These are phyloP conservation scores for Microcaecilia unicolor DNA, from an alignment of 2,797 vertebrate species.

Conservation along the genomic window DNA sequence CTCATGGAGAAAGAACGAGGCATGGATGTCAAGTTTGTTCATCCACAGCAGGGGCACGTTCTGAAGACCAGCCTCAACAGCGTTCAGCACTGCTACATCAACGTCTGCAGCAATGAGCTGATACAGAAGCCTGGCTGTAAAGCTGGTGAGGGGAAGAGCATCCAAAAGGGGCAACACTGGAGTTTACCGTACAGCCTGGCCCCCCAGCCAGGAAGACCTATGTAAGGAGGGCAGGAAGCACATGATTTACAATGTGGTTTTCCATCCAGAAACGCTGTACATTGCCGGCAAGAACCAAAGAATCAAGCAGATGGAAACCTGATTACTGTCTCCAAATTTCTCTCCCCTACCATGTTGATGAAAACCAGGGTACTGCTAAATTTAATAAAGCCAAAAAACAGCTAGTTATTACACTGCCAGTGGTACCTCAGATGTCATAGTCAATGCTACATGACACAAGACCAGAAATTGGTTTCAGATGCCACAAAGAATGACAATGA, in stretches of 20 bases:
- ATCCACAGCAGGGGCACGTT: too few species aligned
- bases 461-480: too few species aligned
- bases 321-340: too few species aligned
- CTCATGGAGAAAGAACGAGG: constrained; percentile 78
- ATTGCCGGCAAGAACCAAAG: constrained; percentile 53
- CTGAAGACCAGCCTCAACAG: too few species aligned
- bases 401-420: constrained; percentile 65
- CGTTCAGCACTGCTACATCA: too few species aligned
- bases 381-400: constrained; percentile 64
- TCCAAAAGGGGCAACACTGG: constrained; percentile 58
- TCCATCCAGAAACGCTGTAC: constrained; percentile 72
- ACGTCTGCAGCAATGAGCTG: too few species aligned
- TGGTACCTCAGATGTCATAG: constrained; percentile 34
- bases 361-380: constrained; percentile 60
- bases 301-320: constrained; percentile 76
- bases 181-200: constrained; percentile 70
- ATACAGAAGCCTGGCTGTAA: too few species aligned
- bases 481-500: too few species aligned
- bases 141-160: constrained; percentile 29
- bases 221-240: too few species aligned
- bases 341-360: constrained; percentile 72
- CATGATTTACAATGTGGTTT: constrained; percentile 77
- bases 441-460: too few species aligned
- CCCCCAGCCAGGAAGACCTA: constrained; percentile 61
- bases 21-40: constrained; percentile 67